A percentile compares a stretch with the other conserved stretches of the same genome.
Conservation (phyloP, 2,113 vertebrate species). For the Gallinago jamesoni region DNA sequence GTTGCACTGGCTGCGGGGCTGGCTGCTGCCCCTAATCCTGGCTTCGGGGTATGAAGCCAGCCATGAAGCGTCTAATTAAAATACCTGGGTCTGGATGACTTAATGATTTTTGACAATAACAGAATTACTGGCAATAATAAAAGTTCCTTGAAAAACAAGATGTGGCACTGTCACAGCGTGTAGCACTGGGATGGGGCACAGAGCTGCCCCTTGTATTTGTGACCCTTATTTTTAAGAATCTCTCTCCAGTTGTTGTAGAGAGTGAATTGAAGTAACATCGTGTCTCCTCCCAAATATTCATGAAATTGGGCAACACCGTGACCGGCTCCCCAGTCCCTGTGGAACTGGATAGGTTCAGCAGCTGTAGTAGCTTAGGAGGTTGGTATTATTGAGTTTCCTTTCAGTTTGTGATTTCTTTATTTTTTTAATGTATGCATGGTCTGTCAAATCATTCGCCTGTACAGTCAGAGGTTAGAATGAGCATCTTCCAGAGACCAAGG, state of each 20-base stretch:
- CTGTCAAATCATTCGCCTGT: not conserved
- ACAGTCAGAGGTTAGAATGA: not conserved
- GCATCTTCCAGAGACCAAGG: not conserved
- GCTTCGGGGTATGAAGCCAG: not conserved
- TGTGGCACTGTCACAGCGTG: accelerated
- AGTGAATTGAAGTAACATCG: not conserved
- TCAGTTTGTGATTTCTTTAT: not conserved
- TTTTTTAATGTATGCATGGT: not conserved
- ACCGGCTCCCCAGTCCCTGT: not conserved
- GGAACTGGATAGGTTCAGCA: not conserved
- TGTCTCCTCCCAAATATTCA: not conserved
- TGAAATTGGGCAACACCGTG: not conserved
- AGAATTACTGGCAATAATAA: not conserved
- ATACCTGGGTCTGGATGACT: not conserved
- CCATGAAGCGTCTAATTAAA: not conserved
- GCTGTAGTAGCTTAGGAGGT: not conserved
- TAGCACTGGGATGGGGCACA: not conserved
- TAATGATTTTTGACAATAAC: not conserved
- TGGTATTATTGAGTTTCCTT: not conserved
- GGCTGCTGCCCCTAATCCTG: not conserved
- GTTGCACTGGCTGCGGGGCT: not conserved
- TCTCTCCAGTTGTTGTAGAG: not conserved
- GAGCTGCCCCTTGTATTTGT: not conserved
- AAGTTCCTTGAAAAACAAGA: not conserved
- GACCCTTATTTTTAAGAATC: not conserved